These are phyloP conservation scores for Temnothorax nylanderi DNA, from an alignment of 1,140 invertebrate genomes.

Conservation along the genomic window DNA sequence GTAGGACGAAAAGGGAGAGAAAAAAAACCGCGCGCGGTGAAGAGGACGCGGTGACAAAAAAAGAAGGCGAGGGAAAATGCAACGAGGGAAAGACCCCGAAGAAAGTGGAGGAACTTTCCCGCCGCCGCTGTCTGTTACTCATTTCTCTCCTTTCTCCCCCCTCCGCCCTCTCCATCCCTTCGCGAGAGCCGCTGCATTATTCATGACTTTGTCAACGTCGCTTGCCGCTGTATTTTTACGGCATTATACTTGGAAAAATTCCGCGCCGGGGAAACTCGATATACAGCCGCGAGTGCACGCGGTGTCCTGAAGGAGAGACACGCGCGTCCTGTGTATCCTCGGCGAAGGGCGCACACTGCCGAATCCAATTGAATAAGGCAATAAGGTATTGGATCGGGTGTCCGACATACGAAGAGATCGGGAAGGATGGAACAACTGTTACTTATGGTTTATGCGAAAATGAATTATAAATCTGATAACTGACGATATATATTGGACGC, in stretches of 20 bases:
- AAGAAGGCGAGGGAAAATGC: slow-evolving; percentile 27
- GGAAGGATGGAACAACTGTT: neutral
- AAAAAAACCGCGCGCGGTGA: neutral
- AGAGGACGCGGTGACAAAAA: slow-evolving; percentile 43
- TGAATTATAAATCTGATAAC: neutral
- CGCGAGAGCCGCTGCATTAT: slow-evolving; percentile 72
- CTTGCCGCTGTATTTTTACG: slow-evolving; percentile 77
- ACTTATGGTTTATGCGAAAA: neutral
- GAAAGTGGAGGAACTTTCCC: slow-evolving; percentile 64
- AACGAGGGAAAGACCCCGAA: slow-evolving; percentile 36
- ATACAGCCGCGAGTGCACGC: slow-evolving; percentile 47
- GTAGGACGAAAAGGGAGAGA: neutral
- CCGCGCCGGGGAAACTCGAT: slow-evolving; percentile 42
- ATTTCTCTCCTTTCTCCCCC: slow-evolving; percentile 56
- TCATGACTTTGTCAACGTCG: slow-evolving; percentile 76
- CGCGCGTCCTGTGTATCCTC: neutral
- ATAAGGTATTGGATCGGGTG: neutral
- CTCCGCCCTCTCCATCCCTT: neutral
- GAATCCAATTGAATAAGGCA: neutral
- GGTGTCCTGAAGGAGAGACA: slow-evolving; percentile 5
- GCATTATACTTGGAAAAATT: slow-evolving; percentile 76
- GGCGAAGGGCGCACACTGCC: neutral
- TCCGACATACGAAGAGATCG: neutral
- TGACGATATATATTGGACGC: neutral
- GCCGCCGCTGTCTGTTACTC: slow-evolving; percentile 64